Evolutionary conservation across 1,140 invertebrate genomes (phyloP).

Genomic region (Harpegnathos saltator): DNA sequence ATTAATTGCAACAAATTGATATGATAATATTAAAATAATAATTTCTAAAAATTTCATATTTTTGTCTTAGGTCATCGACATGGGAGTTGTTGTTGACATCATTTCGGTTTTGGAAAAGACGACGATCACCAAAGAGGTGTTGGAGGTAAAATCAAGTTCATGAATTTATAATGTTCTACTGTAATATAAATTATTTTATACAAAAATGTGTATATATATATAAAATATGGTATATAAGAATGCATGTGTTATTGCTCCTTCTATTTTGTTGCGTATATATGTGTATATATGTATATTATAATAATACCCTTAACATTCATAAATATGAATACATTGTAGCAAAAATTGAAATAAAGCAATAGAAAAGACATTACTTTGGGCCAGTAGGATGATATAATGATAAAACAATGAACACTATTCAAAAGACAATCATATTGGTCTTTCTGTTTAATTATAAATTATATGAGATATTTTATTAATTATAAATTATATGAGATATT

Average conservation of each 20-base stretch:
- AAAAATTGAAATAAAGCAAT: too few species aligned
- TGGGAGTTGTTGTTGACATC: constrained; percentile 96
- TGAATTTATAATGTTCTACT: background rate
- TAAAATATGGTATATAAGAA: background rate
- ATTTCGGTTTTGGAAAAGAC: constrained; percentile 96
- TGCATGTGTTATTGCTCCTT: background rate
- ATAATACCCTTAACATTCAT: too few species aligned
- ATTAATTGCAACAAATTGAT: constrained; percentile 3
- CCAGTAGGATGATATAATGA: too few species aligned
- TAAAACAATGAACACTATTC: too few species aligned
- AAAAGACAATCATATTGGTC: background rate
- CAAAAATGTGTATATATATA: constrained; percentile 4
- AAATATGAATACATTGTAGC: too few species aligned
- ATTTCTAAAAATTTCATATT: background rate
- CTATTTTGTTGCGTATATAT: too few species aligned
- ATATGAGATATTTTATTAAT: background rate
- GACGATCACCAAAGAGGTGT: constrained; percentile 96
- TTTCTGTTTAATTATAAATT: background rate
- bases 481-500: background rate
- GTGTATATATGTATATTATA: too few species aligned
- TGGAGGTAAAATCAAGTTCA: constrained; percentile 90
- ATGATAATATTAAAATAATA: background rate
- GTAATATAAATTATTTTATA: too few species aligned
- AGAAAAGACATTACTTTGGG: too few species aligned
- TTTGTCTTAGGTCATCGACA: constrained; percentile 95